Base-by-base conservation (phyloP, 2,113 vertebrate genomes). In the Neolamprologus caudopunctatus region DNA sequence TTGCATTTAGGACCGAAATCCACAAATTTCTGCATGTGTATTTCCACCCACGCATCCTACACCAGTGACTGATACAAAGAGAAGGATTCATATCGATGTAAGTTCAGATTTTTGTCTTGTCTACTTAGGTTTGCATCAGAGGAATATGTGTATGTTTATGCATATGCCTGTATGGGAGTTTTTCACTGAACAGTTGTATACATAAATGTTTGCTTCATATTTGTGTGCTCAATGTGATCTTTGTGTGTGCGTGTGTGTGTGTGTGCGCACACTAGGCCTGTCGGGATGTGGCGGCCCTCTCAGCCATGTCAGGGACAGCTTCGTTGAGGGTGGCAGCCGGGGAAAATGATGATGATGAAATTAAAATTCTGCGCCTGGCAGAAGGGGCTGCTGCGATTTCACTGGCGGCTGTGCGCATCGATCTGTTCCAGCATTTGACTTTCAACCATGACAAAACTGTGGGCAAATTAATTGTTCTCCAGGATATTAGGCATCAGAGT, bases 381-480 rank as follows among this genome's bases (percentile, higher is more conserved):
- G 96, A 97, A 97, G 97, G 97, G 97, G 97, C 97, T 97, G 97
- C 97, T 96, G 97, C 96, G 96, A 97, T 97, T 97, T 96, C 96
- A 97, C 97, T 97, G 96, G 96, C 97, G 96, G 97, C 95, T 97
- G 96, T 95, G 96, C 96, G 97, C 98, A 99, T 99, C 97, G 98
- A 99, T 99, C 98, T 98, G 98, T 99, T 99, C 98, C 98, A 99
- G 97, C 98, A 97, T 98, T 99, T 99, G 98, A 99, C 98, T 99
- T 99, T 98, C 98, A 98, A 98, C 98, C 98, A 98, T 98, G 98
- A 99, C 98, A 99, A 99, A 99, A 99, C 98, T 98, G 98, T 98
- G 98, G 97, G 98, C 98, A 99, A 99, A 99, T 99, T 99, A 99
- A 99, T 99, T 99, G 98, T 99, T 98, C 98, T 98, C 97, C 97